A percentile compares a stretch with the other conserved stretches of the same genome.
Evolutionary conservation across 92 coral and sea anemone genomes (phyloP).

Genomic region (Parazoanthus swiftii): DNA sequence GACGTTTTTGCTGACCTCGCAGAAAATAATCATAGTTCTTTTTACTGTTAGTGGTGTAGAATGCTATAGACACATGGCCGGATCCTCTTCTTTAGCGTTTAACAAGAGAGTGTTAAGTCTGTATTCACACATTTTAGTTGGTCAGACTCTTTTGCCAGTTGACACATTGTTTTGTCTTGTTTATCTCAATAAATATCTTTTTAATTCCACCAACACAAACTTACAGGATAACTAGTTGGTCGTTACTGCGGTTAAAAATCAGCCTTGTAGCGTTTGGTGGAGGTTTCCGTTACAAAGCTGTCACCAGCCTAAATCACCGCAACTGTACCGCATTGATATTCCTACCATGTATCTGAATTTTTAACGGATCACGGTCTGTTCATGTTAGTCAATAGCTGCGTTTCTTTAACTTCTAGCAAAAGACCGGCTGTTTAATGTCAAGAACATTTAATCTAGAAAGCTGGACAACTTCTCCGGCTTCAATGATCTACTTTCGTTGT

Average conservation of each 20-base stretch:
- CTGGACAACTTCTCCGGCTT: neutral
- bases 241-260: conserved; percentile 3
- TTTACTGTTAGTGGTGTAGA: no score
- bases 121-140: neutral
- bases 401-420: neutral
- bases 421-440: neutral
- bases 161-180: neutral
- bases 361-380: neutral
- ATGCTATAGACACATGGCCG: neutral
- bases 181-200: neutral
- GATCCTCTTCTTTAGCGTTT: neutral
- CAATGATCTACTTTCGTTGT: neutral
- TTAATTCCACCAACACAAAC: neutral
- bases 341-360: neutral
- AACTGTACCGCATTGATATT: neutral
- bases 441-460: neutral
- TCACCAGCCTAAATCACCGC: neutral
- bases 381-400: neutral
- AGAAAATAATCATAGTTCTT: no score
- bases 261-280: neutral
- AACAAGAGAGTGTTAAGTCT: neutral
- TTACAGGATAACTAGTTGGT: neutral
- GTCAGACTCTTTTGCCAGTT: neutral
- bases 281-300: neutral
- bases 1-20: no score